A percentile compares a stretch with the other conserved stretches of the same genome.
These are phyloP conservation scores for Lycaon pictus DNA, from an alignment of 2,113 vertebrate genomes.

Conservation along the genomic window DNA sequence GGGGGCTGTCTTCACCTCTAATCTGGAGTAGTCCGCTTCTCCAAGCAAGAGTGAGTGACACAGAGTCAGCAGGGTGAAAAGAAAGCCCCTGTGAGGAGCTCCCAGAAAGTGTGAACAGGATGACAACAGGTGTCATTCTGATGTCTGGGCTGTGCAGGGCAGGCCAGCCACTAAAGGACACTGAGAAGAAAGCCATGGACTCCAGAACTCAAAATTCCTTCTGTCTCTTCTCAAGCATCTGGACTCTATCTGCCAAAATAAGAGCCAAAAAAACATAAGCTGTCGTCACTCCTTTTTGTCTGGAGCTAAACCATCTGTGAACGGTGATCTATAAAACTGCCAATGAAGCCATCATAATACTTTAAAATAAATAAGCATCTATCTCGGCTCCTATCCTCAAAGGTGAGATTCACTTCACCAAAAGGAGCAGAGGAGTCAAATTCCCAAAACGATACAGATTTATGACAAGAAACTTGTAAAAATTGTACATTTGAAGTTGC, in stretches of 20 bases:
- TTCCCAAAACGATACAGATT: not conserved
- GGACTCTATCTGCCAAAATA: constrained; percentile 41
- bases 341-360: not conserved
- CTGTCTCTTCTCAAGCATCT: constrained; percentile 7
- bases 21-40: not conserved
- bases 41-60: not conserved
- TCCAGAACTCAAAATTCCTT: not conserved
- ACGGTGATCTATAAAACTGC: not conserved
- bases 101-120: not conserved
- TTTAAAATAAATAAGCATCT: constrained; percentile 21
- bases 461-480: not conserved
- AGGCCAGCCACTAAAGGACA: not conserved
- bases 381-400: not conserved
- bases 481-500: not conserved
- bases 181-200: not conserved
- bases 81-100: not conserved
- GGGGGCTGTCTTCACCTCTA: not conserved
- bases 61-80: not conserved
- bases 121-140: not conserved
- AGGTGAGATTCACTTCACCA: not conserved
- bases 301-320: constrained; percentile 10
- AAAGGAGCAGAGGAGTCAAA: not conserved
- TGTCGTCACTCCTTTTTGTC: constrained; percentile 4
- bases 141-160: not conserved
- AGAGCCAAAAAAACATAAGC: constrained; percentile 14